Conservation (phyloP, 2,888 invertebrate species). For the Tiliacea aurago region DNA sequence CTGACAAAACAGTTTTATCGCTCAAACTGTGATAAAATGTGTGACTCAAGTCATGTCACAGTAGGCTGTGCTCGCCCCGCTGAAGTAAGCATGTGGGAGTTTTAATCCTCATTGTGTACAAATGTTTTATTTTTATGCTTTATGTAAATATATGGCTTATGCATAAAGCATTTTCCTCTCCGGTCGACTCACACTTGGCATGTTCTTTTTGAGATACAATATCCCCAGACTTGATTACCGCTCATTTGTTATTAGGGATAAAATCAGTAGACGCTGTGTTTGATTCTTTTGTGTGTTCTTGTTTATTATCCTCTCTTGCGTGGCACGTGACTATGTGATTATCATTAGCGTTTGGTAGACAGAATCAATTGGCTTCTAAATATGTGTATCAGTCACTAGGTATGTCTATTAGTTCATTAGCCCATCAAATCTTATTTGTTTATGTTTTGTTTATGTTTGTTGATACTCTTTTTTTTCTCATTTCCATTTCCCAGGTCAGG, state of each 20-base stretch:
- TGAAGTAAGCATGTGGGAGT: no score
- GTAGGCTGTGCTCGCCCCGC: no score
- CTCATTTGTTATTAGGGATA: slow-evolving; percentile 52
- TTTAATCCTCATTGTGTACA: no score
- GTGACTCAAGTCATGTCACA: no score
- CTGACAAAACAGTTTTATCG: no score
- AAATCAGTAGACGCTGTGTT: slow-evolving; percentile 42
- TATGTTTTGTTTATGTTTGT: neutral
- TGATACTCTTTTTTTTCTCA: neutral
- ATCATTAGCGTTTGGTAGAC: slow-evolving; percentile 43
- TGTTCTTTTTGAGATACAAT: slow-evolving; percentile 47
- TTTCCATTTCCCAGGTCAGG: no score
- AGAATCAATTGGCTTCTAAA: slow-evolving; percentile 38
- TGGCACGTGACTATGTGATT: slow-evolving; percentile 41
- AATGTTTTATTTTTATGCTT: no score
- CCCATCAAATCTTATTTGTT: slow-evolving; percentile 18
- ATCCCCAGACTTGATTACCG: slow-evolving; percentile 46
- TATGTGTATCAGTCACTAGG: neutral
- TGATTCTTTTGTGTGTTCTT: slow-evolving; percentile 46
- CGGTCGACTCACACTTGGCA: slow-evolving; percentile 3
- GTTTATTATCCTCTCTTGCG: slow-evolving; percentile 39
- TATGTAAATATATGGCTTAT: no score
- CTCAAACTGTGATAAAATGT: no score
- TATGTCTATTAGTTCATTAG: slow-evolving; percentile 8
- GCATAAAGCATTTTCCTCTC: no score